Evolutionary conservation across 2,888 invertebrate genomes (phyloP), one percentile per base, ranked within the genome.

Genomic region (Schizotus pectinicornis): DNA sequence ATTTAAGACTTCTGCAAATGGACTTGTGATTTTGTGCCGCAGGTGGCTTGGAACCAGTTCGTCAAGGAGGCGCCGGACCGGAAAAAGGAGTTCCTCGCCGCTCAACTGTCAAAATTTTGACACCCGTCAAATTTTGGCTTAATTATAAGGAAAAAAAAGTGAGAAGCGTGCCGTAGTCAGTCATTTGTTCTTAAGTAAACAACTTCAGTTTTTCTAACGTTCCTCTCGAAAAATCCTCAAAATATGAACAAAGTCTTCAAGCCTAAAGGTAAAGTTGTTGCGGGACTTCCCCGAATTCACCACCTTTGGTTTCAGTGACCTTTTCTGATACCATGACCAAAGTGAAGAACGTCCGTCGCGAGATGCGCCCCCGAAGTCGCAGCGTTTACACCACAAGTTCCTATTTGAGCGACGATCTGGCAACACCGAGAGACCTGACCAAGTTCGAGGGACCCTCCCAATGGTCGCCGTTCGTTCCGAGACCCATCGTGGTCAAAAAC

Each of bases 341-440:
- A 66, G 70, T 79, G 22, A 73, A 73, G 56, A 77, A 73, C 67
- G 68, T 67, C 59, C 62, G 69, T 67, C 76, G 59, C 70, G 76
- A 77, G 65, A 76, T 85, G 39, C 83, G 88, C 63, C 87, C 87
- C 7, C 82, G 88, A 67, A 88, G 88, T 77, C 70, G 78, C 51
- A 78, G 78, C 63, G 85, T 88, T 52, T 88, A 88, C 71, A 86
- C 88, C 42, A 84, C 87, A 53, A 88, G 86, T 75, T 87, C 87
- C 42, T 87, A 86, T 75, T 82, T 83, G 79, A 84, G 84, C 74
- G 85, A 85, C 73, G 84, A 84, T 71, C 56, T 69, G 32, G 70
- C 68, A 13, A 81, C 83, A 52, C 83, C 83, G 60, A 77, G 85
- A 53, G 86, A 85, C 6, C 80, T 83, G 63, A 82, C 83, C 22